phyloP scores from a whole-genome alignment of 2,113 vertebrate genomes.

The Acrocephalus kingi region DNA sequence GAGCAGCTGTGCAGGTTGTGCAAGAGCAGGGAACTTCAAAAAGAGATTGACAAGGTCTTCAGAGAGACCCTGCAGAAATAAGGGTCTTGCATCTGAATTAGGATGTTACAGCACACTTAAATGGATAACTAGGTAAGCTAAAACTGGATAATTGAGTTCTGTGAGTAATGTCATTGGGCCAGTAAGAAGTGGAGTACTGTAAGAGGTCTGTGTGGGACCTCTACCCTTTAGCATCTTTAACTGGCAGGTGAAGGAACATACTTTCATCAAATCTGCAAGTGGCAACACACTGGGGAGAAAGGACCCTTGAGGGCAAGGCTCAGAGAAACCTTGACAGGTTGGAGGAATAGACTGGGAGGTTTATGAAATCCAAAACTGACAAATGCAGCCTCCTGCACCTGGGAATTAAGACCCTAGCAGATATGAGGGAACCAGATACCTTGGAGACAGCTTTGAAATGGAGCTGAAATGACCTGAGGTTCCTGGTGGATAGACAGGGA shows the following conservation, averaged over 20 bases:
- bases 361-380: neutral
- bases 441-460: neutral
- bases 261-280: neutral
- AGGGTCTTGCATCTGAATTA: neutral
- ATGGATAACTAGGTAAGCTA: neutral
- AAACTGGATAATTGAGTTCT: neutral
- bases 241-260: neutral
- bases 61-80: neutral
- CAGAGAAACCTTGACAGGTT: neutral
- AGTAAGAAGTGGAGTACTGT: neutral
- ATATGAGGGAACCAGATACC: neutral
- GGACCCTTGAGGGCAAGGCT: neutral
- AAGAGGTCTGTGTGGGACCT: neutral
- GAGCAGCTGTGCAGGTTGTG: neutral
- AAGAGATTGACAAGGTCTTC: neutral
- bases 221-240: neutral
- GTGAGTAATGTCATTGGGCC: neutral
- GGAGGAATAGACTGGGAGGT: neutral
- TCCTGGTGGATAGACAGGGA: neutral
- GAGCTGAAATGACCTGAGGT: neutral
- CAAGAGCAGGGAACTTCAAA: neutral
- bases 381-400: neutral
- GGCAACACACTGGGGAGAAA: neutral
- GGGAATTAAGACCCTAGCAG: neutral
- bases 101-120: neutral